Percentiles rank a stretch among this genome's conserved stretches.
Conservation (phyloP, 2,113 vertebrate genomes). For the Oncorhynchus kisutch region DNA sequence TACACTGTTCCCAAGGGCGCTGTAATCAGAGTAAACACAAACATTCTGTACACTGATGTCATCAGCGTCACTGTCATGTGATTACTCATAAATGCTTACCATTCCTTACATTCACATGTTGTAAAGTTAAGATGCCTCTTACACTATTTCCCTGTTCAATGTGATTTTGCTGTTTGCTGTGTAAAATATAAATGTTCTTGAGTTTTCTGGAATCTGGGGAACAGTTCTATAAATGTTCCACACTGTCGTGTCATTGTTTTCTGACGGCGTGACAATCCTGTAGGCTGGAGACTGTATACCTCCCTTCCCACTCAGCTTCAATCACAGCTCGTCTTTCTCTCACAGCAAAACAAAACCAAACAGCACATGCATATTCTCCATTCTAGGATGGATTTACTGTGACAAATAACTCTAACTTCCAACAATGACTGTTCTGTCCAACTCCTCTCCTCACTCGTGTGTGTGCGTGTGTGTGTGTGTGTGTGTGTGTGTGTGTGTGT, state of each 20-base stretch:
- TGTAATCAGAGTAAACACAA: background rate
- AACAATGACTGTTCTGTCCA: slow-evolving; percentile 11
- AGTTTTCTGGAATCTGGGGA: slow-evolving; percentile 19
- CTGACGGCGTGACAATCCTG: slow-evolving; percentile 8
- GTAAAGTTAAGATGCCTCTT: too few relatives aligned
- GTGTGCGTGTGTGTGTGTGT: background rate
- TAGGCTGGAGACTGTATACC: background rate
- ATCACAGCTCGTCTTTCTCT: slow-evolving; percentile 17
- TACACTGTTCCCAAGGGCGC: too few relatives aligned
- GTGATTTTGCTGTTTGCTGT: background rate
- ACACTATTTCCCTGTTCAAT: background rate
- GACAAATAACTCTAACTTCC: slow-evolving; percentile 13
- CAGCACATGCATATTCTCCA: background rate
- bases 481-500: too few relatives aligned
- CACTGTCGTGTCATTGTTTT: slow-evolving; percentile 19
- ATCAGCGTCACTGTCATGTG: too few relatives aligned
- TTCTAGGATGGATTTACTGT: slow-evolving; percentile 16
- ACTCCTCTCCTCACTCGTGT: background rate
- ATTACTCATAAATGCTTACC: too few relatives aligned
- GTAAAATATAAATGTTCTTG: too few relatives aligned
- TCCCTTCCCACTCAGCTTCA: slow-evolving; percentile 36
- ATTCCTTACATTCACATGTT: too few relatives aligned
- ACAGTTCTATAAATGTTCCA: slow-evolving; percentile 26
- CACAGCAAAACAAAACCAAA: background rate
- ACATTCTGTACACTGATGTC: background rate